These are phyloP conservation scores for Epinotia demarniana DNA, from an alignment of 2,888 invertebrate genomes.

Conservation along the genomic window DNA sequence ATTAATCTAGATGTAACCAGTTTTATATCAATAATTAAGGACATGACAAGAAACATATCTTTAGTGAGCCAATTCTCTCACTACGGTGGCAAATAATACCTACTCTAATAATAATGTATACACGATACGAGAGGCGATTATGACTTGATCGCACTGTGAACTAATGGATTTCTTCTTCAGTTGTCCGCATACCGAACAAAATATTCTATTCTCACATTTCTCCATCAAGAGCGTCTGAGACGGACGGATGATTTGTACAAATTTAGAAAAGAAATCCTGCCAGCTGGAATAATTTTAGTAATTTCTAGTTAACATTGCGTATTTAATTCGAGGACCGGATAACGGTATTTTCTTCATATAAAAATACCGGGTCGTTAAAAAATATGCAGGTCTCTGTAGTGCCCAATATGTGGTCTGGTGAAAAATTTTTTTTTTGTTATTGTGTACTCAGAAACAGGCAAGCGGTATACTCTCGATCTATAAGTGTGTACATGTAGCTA, in stretches of 20 bases:
- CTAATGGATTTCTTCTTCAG: neutral
- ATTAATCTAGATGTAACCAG: slow-evolving; percentile 6
- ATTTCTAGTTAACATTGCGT: neutral
- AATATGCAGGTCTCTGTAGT: neutral
- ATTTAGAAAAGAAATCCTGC: no score
- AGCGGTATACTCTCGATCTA: no score
- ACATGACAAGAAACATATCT: slow-evolving; percentile 8
- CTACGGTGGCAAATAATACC: neutral
- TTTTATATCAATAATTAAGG: slow-evolving; percentile 5
- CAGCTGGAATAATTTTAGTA: no score
- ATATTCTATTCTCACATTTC: no score
- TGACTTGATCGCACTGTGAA: neutral
- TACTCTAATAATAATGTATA: neutral
- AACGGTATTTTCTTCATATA: no score
- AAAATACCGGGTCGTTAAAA: no score
- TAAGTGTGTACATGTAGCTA: no score
- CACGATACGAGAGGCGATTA: neutral
- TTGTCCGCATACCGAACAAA: no score
- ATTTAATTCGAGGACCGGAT: no score
- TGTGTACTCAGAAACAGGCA: neutral
- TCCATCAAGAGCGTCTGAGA: neutral
- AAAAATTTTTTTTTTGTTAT: no score
- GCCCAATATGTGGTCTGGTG: neutral
- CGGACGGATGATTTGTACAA: neutral
- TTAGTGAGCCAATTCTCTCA: neutral